A percentile compares a stretch with the other conserved stretches of the same genome.
These are phyloP conservation scores for Andrena minutula DNA, from an alignment of 2,888 invertebrate genomes.

Conservation along the genomic window DNA sequence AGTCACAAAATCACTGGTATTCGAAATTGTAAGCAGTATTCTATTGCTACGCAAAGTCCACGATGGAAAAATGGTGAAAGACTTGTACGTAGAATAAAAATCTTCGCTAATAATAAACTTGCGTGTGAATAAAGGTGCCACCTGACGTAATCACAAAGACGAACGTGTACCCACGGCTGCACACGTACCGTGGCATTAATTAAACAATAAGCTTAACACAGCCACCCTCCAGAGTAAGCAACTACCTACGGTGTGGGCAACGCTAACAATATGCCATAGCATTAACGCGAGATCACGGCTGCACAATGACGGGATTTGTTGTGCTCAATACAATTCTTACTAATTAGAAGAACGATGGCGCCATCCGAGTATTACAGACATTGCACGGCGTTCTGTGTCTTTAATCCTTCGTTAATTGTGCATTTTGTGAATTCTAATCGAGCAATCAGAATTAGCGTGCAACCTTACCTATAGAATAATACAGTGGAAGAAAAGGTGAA, in stretches of 20 bases:
- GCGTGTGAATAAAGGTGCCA: conserved; percentile 46
- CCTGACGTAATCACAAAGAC: conserved; percentile 29
- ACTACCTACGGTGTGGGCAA: conserved; percentile 8
- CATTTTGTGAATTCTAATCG: no score
- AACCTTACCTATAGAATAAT: no score
- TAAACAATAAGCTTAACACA: conserved; percentile 55
- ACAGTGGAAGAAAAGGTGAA: no score
- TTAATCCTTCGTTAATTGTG: no score
- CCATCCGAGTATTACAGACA: neutral
- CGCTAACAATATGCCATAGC: conserved; percentile 56
- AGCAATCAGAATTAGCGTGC: no score
- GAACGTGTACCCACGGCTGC: conserved; percentile 30
- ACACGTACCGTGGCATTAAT: conserved; percentile 51
- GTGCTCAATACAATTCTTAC: conserved; percentile 21
- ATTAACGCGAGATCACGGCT: conserved; percentile 42
- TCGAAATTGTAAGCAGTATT: no score
- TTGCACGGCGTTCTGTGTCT: neutral
- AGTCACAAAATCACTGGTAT: no score
- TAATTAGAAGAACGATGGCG: conserved; percentile 42
- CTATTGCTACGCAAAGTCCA: no score
- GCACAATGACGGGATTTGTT: conserved; percentile 25
- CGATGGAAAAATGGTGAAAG: neutral
- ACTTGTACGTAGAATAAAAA: conserved; percentile 14
- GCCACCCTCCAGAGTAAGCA: conserved; percentile 34
- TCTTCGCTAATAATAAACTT: conserved; percentile 32